Conservation (phyloP, 2,113 vertebrate species). For the Pteruthius melanotis region DNA sequence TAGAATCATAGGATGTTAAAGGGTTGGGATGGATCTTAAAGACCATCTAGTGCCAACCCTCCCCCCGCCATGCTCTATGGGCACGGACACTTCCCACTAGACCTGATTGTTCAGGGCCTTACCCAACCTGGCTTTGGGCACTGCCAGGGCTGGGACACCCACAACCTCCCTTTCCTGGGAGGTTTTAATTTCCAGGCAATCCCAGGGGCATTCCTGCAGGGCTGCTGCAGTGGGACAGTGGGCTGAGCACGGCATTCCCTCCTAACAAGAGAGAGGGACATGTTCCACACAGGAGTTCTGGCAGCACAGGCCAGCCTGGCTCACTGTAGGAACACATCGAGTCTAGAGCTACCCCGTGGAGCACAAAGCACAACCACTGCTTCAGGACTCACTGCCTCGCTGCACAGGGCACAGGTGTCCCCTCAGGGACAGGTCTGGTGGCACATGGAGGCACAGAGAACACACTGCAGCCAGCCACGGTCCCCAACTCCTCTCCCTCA, state of each 20-base stretch:
- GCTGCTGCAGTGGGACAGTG: not conserved
- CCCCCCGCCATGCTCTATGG: too few species aligned
- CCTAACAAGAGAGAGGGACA: not conserved
- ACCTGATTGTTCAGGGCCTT: not conserved
- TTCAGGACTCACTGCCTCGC: not conserved
- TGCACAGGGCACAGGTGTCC: not conserved
- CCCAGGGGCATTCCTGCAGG: fast-evolving
- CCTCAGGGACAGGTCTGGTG: not conserved
- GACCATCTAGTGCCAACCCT: not conserved
- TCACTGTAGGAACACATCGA: not conserved
- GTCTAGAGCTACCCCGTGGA: not conserved
- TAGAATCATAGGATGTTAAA: not conserved
- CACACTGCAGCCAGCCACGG: fast-evolving
- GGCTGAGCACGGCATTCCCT: not conserved
- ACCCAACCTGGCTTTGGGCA: not conserved
- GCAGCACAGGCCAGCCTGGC: not conserved
- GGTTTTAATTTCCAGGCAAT: not conserved
- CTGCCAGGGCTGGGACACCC: not conserved
- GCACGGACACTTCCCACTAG: not conserved
- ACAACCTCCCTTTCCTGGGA: not conserved
- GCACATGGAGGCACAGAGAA: not conserved
- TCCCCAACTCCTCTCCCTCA: not conserved
- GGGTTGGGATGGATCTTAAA: not conserved
- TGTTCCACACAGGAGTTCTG: not conserved
- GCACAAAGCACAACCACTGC: not conserved